Percentiles rank a stretch among this genome's conserved stretches.
Conservation (phyloP, 2,888 invertebrate species). For the Eupithecia vulgata region DNA sequence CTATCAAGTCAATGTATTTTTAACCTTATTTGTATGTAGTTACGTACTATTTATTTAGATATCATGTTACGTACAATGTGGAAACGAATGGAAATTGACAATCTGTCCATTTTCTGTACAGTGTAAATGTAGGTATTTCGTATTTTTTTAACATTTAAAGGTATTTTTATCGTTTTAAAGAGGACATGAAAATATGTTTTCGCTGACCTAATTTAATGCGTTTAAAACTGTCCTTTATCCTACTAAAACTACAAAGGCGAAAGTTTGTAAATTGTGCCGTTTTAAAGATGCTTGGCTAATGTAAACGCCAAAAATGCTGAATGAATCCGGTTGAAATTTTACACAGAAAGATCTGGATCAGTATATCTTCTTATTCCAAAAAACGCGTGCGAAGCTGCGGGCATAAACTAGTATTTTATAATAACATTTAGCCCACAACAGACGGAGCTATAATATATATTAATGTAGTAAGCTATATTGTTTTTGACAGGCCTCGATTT, state of each 20-base stretch:
- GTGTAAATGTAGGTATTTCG: conserved; percentile 51
- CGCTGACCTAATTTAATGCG: background rate
- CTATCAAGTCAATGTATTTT: conserved; percentile 40
- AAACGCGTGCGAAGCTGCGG: too few relatives aligned
- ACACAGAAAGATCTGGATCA: too few relatives aligned
- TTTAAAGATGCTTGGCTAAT: too few relatives aligned
- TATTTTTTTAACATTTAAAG: conserved; percentile 7
- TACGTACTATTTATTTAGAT: conserved; percentile 38
- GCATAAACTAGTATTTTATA: background rate
- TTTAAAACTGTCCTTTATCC: background rate
- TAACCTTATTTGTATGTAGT: conserved; percentile 38
- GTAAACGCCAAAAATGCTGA: too few relatives aligned
- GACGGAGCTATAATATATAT: too few relatives aligned
- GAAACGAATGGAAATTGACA: conserved; percentile 21
- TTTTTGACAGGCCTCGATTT: background rate
- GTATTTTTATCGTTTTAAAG: background rate
- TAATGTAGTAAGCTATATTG: background rate
- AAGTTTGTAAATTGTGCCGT: too few relatives aligned
- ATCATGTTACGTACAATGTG: conserved; percentile 26
- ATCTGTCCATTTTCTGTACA: conserved; percentile 56
- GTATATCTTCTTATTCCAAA: too few relatives aligned
- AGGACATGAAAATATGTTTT: background rate
- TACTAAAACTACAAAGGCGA: too few relatives aligned
- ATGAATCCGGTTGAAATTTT: too few relatives aligned
- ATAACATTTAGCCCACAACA: too few relatives aligned